phyloP scores from a whole-genome alignment of 2,797 vertebrate genomes.

The Phalanger gymnotis region DNA sequence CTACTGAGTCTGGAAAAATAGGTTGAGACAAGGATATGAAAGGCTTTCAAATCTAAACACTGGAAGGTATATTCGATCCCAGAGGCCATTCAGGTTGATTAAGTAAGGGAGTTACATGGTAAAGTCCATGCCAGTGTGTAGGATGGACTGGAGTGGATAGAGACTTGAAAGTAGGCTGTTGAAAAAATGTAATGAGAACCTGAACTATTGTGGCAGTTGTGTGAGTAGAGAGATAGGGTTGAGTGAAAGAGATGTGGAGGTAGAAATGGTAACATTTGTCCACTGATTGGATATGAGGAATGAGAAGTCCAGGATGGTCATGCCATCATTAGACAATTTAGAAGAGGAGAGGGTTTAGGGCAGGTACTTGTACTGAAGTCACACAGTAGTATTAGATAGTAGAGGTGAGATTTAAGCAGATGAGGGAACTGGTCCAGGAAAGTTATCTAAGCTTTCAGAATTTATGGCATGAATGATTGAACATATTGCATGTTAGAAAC shows the following conservation, averaged over 20 bases:
- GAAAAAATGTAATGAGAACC: not conserved
- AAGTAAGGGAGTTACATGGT: not conserved
- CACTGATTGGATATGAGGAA: not conserved
- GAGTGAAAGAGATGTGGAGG: not conserved
- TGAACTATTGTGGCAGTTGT: not conserved
- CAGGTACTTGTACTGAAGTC: not conserved
- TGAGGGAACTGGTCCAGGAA: not conserved
- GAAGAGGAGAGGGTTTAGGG: not conserved
- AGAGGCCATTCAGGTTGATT: not conserved
- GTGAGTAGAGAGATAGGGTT: not conserved
- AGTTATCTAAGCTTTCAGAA: not conserved
- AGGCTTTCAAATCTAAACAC: not conserved
- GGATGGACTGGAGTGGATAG: not conserved
- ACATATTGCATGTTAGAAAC: not conserved
- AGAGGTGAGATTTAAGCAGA: not conserved
- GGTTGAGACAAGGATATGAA: not conserved
- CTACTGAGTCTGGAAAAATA: not conserved
- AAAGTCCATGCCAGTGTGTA: not conserved
- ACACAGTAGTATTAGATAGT: not conserved
- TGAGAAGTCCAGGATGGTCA: not conserved
- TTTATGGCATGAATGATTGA: constrained; percentile 5
- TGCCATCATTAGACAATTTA: not conserved
- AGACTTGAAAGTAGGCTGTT: not conserved
- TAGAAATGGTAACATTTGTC: not conserved
- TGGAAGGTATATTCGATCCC: not conserved